A percentile compares a stretch with the other conserved stretches of the same genome.
Conservation (phyloP, 2,888 invertebrate genomes). For the Rapana venosa region DNA sequence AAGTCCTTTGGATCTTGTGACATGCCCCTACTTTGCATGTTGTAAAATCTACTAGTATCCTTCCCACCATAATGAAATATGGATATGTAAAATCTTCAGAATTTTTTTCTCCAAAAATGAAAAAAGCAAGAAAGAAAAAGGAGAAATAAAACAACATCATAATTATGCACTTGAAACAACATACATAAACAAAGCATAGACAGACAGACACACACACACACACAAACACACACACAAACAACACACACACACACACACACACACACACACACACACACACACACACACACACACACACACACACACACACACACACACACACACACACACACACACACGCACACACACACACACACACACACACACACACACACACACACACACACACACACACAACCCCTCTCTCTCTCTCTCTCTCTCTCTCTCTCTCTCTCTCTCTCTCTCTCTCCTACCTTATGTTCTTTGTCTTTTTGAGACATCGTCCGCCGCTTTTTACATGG, state of each 20-base stretch:
- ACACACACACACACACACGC: conserved; percentile 7
- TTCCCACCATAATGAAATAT: too few relatives aligned
- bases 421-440: too few relatives aligned
- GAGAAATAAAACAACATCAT: too few relatives aligned
- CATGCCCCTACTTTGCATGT: too few relatives aligned
- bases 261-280: neutral
- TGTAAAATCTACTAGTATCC: too few relatives aligned
- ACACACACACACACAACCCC: conserved; percentile 15
- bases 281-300: neutral
- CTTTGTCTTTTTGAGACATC: conserved; percentile 76
- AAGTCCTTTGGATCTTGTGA: too few relatives aligned
- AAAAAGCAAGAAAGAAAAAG: too few relatives aligned
- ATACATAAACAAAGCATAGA: neutral
- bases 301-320: neutral
- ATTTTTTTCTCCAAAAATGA: too few relatives aligned
- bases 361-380: neutral
- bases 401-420: too few relatives aligned
- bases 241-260: neutral
- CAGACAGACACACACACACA: neutral
- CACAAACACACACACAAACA: neutral
- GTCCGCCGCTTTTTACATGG: conserved; percentile 74
- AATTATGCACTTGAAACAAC: too few relatives aligned
- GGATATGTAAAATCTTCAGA: too few relatives aligned
- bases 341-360: conserved; percentile 1
- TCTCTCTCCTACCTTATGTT: conserved; percentile 68